phyloP scores from a whole-genome alignment of 2,113 vertebrate species.

The Aegithalos caudatus region DNA sequence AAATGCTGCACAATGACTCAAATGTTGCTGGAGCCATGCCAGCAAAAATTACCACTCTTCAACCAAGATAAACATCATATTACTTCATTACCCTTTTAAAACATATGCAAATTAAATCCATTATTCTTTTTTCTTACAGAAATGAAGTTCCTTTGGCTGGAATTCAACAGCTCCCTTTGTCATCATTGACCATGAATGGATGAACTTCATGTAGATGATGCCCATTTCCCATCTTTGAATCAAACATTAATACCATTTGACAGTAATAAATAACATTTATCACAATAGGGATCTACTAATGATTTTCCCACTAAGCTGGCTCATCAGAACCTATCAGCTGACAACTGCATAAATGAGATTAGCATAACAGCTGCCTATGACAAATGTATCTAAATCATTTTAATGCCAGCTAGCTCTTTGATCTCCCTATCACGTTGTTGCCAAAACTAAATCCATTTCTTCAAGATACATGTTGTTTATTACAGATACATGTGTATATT shows the following conservation, averaged over 20 bases:
- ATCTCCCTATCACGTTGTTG: conserved; percentile 78
- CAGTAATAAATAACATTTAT: conserved; percentile 99
- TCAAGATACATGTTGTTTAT: conserved; percentile 74
- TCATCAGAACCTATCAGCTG: conserved; percentile 91
- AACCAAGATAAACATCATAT: conserved; percentile 98
- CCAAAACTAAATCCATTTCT: conserved; percentile 76
- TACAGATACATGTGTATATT: conserved; percentile 74
- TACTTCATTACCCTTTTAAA: conserved; percentile 99
- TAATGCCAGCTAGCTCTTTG: conserved; percentile 79
- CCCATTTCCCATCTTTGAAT: conserved; percentile 88
- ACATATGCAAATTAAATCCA: conserved; percentile 95
- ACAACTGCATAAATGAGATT: conserved; percentile 91
- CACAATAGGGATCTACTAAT: conserved; percentile 97
- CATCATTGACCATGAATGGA: conserved; percentile 81
- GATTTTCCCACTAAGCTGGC: conserved; percentile 86
- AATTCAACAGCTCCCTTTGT: conserved; percentile 86
- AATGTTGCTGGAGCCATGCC: conserved; percentile 82
- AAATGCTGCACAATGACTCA: conserved; percentile 77
- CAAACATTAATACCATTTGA: conserved; percentile 95
- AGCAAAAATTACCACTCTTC: conserved; percentile 94
- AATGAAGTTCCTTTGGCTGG: conserved; percentile 88
- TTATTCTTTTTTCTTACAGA: conserved; percentile 83
- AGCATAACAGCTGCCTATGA: conserved; percentile 92
- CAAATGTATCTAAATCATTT: conserved; percentile 92
- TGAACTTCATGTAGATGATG: conserved; percentile 78